Evolutionary conservation across 2,113 vertebrate species (phyloP).

Genomic region (Phyllostomus hastatus): DNA sequence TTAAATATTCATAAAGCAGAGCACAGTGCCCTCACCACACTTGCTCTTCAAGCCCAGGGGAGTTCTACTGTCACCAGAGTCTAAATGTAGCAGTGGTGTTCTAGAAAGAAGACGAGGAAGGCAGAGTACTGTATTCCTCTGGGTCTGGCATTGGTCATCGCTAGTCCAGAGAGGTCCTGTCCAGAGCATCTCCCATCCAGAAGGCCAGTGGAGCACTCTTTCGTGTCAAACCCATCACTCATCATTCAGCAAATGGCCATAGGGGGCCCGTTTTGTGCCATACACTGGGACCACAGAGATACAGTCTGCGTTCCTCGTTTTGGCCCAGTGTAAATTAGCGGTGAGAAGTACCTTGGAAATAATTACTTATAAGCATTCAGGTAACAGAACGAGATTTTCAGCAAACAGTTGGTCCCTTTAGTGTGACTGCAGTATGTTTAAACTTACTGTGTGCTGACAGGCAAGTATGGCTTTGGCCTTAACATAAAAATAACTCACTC

Average conservation of each 20-base stretch:
- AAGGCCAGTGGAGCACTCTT: not conserved
- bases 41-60: not conserved
- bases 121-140: not conserved
- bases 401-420: not conserved
- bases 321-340: not conserved
- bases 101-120: not conserved
- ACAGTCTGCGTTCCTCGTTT: not conserved
- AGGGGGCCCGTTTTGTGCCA: not conserved
- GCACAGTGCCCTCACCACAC: not conserved
- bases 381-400: not conserved
- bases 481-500: not conserved
- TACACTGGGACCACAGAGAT: not conserved
- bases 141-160: not conserved
- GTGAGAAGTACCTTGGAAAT: not conserved
- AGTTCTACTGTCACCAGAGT: not conserved
- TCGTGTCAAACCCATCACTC: not conserved
- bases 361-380: not conserved
- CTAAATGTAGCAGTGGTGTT: not conserved
- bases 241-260: not conserved
- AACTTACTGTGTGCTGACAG: not conserved
- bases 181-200: not conserved
- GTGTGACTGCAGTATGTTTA: not conserved
- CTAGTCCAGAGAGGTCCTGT: not conserved
- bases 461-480: not conserved
- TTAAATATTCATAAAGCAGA: not conserved